Evolutionary conservation across 2,888 invertebrate genomes (phyloP), one percentile per base, ranked within the genome.

Genomic region (Trissoscelio sp.): DNA sequence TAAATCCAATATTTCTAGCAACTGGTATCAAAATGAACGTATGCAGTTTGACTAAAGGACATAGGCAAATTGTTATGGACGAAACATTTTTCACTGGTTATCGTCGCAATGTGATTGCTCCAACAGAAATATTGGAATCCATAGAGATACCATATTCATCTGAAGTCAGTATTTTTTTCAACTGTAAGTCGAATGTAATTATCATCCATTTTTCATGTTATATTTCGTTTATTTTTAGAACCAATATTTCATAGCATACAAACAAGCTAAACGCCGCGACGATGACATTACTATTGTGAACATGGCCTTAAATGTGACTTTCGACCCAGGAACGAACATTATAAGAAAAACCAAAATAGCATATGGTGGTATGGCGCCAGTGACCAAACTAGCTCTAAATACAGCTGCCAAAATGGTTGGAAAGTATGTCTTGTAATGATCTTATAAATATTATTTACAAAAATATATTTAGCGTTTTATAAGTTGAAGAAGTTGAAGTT

Each of bases 221-320:
- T 22, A 18, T 55, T 16, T 0, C 11, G 16, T 34, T 20, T 16
- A 6, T 34, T 55, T 34, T 18, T 79, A 92, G 88, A 92, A 94
- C 86, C 96, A 97, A 92, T 95, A 94, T 92, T 95, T 97, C 87
- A 94, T 95, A 87, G 96, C 96, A 0, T 97, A 96, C 88, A 99
- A 99, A 91, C 98, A 98, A 93, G 96, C 98, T 0, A 95, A 96
- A 87, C 92, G 99, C 79, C 93, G 96, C 70, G 98, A 99, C 86
- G 98, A 99, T 89, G 99, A 99, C 89, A 98, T 99, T 84, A 97
- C 98, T 1, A 98, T 99, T 85, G 98, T 98, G 0, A 99, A 98
- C 87, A 95, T 96, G 72, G 96, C 96, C 0, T 93, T 98, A 83
- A 95, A 95, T 88, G 94, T 98, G 0, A 91, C 89, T 53, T 94